phyloP scores from a whole-genome alignment of 1,140 invertebrate genomes.

The Drosophila pachea region DNA sequence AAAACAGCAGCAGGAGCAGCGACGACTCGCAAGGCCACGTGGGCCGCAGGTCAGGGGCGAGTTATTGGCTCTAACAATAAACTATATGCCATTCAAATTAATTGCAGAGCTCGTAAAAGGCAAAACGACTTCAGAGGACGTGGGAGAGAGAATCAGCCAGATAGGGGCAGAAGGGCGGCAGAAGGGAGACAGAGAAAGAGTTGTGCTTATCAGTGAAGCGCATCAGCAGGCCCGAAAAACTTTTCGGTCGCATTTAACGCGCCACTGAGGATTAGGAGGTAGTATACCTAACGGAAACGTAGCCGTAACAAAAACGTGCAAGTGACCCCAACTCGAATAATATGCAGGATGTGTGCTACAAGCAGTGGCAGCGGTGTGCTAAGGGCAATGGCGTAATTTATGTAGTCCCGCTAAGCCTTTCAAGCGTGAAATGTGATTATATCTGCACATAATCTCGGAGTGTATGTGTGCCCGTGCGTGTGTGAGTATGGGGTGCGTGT shows the following conservation, averaged over 20 bases:
- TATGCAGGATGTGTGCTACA: constrained; percentile 25
- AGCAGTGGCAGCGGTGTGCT: neutral
- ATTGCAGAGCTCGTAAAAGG: constrained; percentile 52
- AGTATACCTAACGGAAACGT: neutral
- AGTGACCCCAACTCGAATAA: constrained; percentile 52
- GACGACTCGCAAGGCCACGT: neutral
- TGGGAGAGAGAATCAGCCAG: neutral
- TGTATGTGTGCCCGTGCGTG: neutral
- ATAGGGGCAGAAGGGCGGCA: too few species aligned
- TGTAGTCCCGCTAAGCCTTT: constrained; percentile 63
- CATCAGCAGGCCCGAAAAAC: constrained; percentile 40
- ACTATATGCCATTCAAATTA: constrained; percentile 47
- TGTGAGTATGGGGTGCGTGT: too few species aligned
- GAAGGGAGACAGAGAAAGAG: neutral
- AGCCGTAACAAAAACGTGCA: constrained; percentile 48
- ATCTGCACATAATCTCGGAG: constrained; percentile 46
- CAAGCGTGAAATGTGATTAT: constrained; percentile 72
- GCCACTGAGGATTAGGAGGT: constrained; percentile 37
- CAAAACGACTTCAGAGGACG: constrained; percentile 27
- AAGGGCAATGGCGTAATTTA: constrained; percentile 64
- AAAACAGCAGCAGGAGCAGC: neutral
- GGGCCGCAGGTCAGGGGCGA: constrained; percentile 18
- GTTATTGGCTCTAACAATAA: constrained; percentile 31
- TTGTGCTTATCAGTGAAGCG: constrained; percentile 47
- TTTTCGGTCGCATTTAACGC: constrained; percentile 42